A percentile compares a stretch with the other conserved stretches of the same genome.
Conservation (phyloP, 37 sponge, comb jelly and placozoan genomes). For the Agelas oroides region DNA sequence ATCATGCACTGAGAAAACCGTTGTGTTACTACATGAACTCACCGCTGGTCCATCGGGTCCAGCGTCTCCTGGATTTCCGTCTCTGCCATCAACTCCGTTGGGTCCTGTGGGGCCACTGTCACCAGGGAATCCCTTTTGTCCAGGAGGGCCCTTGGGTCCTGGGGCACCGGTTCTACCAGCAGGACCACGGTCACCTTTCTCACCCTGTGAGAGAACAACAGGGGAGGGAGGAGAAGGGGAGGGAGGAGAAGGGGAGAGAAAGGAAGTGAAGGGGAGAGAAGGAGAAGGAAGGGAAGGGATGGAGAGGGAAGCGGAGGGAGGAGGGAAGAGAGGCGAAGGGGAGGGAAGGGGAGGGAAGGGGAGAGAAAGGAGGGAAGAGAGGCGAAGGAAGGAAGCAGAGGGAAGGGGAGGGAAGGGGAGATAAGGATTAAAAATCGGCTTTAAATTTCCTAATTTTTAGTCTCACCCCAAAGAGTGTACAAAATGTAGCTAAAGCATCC, state of each 20-base stretch:
- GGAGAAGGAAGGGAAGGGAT: too few relatives aligned
- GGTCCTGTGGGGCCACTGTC: constrained; percentile 56
- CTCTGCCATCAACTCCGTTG: constrained; percentile 57
- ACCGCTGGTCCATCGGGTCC: constrained; percentile 58
- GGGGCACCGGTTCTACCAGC: constrained; percentile 51
- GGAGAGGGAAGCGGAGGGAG: too few relatives aligned
- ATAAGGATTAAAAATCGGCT: too few relatives aligned
- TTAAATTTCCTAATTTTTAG: too few relatives aligned
- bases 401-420: too few relatives aligned
- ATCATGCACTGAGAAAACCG: too few relatives aligned
- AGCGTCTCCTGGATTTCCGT: constrained; percentile 68
- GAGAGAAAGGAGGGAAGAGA: too few relatives aligned
- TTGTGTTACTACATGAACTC: not conserved
- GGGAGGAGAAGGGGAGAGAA: not conserved
- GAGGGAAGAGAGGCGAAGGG: too few relatives aligned
- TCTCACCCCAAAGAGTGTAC: too few relatives aligned
- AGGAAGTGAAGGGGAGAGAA: not conserved
- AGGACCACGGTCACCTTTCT: constrained; percentile 64
- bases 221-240: not conserved
- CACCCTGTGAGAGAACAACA: constrained; percentile 27
- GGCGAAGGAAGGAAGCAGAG: too few relatives aligned
- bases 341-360: too few relatives aligned
- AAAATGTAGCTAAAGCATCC: too few relatives aligned
- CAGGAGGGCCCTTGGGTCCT: constrained; percentile 66
- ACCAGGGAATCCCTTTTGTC: constrained; percentile 51